Percentiles rank a stretch among this genome's conserved stretches.
These are phyloP conservation scores for Morus bassanus DNA, from an alignment of 2,797 vertebrate genomes.

Conservation along the genomic window DNA sequence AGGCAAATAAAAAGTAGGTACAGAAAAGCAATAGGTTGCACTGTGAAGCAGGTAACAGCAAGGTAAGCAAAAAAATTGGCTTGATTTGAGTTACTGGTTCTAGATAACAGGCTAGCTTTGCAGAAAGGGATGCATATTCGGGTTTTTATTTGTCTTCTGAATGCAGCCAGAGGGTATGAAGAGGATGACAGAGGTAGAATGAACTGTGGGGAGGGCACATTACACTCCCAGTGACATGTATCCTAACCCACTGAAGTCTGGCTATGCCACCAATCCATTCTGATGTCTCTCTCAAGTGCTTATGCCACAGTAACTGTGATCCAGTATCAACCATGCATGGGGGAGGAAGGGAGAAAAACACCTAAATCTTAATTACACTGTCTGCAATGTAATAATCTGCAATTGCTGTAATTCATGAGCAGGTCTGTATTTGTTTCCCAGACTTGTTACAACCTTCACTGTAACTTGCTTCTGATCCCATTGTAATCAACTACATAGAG, in stretches of 20 bases:
- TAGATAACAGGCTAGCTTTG: not conserved
- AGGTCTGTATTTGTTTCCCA: not conserved
- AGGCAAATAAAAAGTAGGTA: not conserved
- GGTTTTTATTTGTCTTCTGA: not conserved
- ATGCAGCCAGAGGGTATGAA: not conserved
- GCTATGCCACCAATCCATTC: not conserved
- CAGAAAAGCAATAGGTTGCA: not conserved
- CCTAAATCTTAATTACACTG: not conserved
- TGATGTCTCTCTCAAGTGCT: not conserved
- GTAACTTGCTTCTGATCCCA: not conserved
- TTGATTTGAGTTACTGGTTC: not conserved
- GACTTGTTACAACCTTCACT: not conserved
- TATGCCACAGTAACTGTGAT: not conserved
- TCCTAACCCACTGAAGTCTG: not conserved
- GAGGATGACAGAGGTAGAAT: not conserved
- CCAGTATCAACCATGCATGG: not conserved
- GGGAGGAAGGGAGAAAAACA: not conserved
- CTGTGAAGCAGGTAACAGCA: not conserved
- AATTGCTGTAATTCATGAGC: not conserved
- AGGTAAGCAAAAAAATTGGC: not conserved
- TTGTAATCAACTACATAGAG: not conserved
- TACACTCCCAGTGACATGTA: accelerated
- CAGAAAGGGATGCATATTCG: not conserved
- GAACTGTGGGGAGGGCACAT: not conserved
- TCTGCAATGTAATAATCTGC: not conserved